A percentile compares a stretch with the other conserved stretches of the same genome.
phyloP scores from a whole-genome alignment of 1,140 invertebrate genomes.

The Sitobion miscanthi region DNA sequence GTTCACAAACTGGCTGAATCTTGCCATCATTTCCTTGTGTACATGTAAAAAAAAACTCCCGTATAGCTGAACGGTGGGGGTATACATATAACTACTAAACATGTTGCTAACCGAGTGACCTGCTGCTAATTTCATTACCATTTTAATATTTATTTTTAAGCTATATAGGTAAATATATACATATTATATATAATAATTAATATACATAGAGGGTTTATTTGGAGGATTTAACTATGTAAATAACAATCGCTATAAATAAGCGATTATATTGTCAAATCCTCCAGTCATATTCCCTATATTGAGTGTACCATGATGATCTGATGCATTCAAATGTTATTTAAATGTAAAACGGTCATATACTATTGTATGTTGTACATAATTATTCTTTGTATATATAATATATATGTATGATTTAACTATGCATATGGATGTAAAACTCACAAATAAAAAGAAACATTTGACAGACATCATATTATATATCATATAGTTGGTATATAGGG shows the following conservation, averaged over 20 bases:
- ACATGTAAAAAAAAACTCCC: slow-evolving; percentile 22
- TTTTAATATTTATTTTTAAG: background rate
- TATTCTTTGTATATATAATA: background rate
- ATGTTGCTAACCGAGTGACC: slow-evolving; percentile 44
- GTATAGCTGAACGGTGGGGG: background rate
- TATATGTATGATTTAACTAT: too few relatives aligned
- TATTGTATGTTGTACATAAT: too few relatives aligned
- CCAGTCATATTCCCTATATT: background rate
- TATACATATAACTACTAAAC: slow-evolving; percentile 27
- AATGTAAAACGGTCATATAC: background rate
- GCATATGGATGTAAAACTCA: background rate
- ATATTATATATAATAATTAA: background rate
- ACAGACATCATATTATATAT: background rate
- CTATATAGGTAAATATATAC: background rate
- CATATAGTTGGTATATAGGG: too few relatives aligned
- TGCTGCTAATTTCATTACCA: slow-evolving; percentile 43
- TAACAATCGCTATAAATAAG: background rate
- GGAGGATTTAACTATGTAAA: background rate
- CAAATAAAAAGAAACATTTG: background rate
- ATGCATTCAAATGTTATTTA: too few relatives aligned
- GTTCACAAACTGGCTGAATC: slow-evolving; percentile 48
- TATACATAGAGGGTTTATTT: background rate
- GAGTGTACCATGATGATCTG: background rate
- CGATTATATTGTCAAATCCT: background rate
- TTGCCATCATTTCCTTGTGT: background rate